These are phyloP conservation scores for Ichneumoninae sp. DNA, from an alignment of 2,888 invertebrate genomes.

Conservation along the genomic window DNA sequence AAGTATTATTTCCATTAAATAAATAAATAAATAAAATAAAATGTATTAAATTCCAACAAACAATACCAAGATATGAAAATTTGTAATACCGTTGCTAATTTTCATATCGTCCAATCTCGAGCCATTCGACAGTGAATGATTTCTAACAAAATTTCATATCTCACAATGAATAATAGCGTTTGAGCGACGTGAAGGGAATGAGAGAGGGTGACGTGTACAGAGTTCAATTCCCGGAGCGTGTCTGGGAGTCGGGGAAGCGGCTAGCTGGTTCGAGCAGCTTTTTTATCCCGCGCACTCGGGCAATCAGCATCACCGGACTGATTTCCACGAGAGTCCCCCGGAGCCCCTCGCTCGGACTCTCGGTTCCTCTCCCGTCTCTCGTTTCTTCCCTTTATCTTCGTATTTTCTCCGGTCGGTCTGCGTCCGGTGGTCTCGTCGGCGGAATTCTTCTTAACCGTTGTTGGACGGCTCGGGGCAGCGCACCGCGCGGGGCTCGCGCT, in stretches of 20 bases:
- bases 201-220: neutral
- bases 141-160: no score
- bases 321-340: constrained; percentile 13
- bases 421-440: constrained; percentile 41
- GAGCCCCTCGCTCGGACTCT: neutral
- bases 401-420: constrained; percentile 39
- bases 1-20: no score
- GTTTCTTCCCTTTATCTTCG: constrained; percentile 18
- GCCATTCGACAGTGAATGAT: no score
- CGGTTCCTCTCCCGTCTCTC: neutral
- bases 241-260: constrained; percentile 4
- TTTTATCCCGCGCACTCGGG: constrained; percentile 4
- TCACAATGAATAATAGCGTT: neutral
- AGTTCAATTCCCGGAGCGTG: constrained; percentile 13
- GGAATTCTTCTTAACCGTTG: constrained; percentile 53
- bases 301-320: constrained; percentile 14
- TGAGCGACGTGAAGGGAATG: neutral
- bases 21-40: no score
- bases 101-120: no score
- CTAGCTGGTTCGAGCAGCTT: constrained; percentile 8
- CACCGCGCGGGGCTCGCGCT: constrained; percentile 3
- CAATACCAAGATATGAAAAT: no score
- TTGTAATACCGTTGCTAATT: no score
- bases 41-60: no score
- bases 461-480: neutral